phyloP scores from a whole-genome alignment of 1,140 invertebrate species.

The Steinernema feltiae region DNA sequence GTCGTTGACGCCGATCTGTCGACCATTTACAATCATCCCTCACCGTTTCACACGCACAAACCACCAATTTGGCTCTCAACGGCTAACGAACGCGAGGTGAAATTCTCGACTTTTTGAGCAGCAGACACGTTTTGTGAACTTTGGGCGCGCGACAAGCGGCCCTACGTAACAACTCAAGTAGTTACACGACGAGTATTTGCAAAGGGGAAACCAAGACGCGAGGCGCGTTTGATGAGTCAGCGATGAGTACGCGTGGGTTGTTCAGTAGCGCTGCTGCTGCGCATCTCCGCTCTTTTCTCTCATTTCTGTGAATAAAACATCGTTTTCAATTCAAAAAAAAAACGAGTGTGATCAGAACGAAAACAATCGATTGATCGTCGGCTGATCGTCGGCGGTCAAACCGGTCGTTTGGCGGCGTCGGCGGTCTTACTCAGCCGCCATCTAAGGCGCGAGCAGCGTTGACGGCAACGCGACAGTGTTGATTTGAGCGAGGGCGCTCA shows the following conservation, averaged over 20 bases:
- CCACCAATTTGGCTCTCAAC: no score
- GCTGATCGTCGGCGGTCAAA: not conserved
- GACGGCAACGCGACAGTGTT: no score
- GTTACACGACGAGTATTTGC: conserved; percentile 8
- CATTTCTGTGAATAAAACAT: no score
- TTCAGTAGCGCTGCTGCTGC: not conserved
- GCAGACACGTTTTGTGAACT: not conserved
- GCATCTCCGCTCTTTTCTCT: not conserved
- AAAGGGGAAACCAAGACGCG: conserved; percentile 2
- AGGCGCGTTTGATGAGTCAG: not conserved
- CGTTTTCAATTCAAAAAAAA: not conserved
- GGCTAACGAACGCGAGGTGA: not conserved
- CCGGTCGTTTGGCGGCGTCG: not conserved
- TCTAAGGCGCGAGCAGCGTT: not conserved
- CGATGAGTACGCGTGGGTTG: not conserved
- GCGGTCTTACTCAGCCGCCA: no score
- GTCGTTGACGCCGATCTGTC: not conserved
- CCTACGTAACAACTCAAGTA: conserved; percentile 3
- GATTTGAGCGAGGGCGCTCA: no score
- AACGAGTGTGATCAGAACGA: not conserved
- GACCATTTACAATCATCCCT: no score
- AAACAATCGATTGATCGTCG: not conserved
- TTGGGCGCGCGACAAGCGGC: not conserved
- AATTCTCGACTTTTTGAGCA: not conserved
- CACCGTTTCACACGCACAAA: no score